A percentile compares a stretch with the other conserved stretches of the same genome.
phyloP scores from a whole-genome alignment of 2,888 invertebrate species.

The Tetragonisca angustula region DNA sequence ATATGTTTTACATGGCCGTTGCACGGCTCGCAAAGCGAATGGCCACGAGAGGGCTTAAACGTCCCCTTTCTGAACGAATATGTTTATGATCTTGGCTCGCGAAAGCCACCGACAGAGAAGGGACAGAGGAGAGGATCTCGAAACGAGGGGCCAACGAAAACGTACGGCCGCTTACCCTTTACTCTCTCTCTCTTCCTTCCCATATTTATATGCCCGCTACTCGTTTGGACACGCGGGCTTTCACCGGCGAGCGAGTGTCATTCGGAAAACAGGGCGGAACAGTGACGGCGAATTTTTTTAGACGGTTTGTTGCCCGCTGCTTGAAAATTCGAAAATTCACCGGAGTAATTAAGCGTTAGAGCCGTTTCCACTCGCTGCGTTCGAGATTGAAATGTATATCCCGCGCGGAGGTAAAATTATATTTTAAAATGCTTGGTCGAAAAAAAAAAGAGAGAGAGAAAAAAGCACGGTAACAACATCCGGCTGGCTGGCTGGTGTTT shows the following conservation, averaged over 20 bases:
- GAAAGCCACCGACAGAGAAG: neutral
- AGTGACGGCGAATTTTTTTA: constrained; percentile 22
- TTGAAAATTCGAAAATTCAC: constrained; percentile 15
- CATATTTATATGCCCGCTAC: constrained; percentile 34
- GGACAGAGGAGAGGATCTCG: neutral
- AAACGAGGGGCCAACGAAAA: neutral
- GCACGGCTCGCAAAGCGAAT: constrained; percentile 18
- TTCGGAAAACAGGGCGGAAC: constrained; percentile 14
- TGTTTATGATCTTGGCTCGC: constrained; percentile 59
- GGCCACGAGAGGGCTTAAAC: constrained; percentile 30
- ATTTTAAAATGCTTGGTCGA: neutral
- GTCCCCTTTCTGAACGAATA: constrained; percentile 49
- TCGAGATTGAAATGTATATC: neutral
- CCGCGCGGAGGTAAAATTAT: neutral
- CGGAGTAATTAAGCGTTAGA: constrained; percentile 32
- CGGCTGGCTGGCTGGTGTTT: neutral
- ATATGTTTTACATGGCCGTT: constrained; percentile 55
- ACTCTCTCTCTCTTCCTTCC: constrained; percentile 18
- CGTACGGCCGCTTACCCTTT: constrained; percentile 25
- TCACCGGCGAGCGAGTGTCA: constrained; percentile 5
- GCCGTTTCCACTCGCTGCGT: neutral
- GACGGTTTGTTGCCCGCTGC: neutral
- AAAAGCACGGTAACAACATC: neutral
- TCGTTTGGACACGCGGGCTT: constrained; percentile 14
- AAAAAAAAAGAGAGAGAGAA: neutral